Evolutionary conservation across 2,797 vertebrate genomes (phyloP), one percentile per base, ranked within the genome.

Genomic region (Spheniscus humboldti): DNA sequence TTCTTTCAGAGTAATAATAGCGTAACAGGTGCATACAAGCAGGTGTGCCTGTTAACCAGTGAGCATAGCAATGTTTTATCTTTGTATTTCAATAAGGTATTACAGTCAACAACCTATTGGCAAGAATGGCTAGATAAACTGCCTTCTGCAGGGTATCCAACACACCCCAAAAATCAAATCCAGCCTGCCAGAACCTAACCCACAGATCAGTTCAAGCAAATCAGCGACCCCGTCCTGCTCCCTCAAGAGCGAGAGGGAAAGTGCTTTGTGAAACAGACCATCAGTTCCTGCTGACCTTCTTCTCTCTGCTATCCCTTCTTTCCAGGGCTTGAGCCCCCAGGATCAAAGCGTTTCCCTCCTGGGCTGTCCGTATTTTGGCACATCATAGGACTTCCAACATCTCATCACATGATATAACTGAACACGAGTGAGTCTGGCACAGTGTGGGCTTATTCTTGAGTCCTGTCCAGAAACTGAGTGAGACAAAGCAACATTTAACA

Each of bases 191-290:
- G n/a, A 94, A 52, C 22, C 37, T 22, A 94, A 17, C 48, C 30
- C 15, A 11, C 24, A n/a, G 35, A 60, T 52, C 1, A 12, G 14
- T 1, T 73, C 33, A 63, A 52, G 59, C 9, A 45, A n/a, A 57
- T 13, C 52, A 18, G 25, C 17, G 66, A 45, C n/a, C 14, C 50
- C 18, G 7, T 9, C 10, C 47, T 23, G 11, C 11, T 48, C n/a
- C 31, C 53, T 35, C 52, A 25, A 20, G 11, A 82, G 16, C 0
- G 0, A 72, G 18, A 13, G 12, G 23, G 39, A 56, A 69, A 75
- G 62, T 1, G 2, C 2, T 0, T 2, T 31, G 41, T 18, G 41
- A 90, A 33, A 3, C 3, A 1, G 0, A 28, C 2, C 4, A 28
- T 4, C 39, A 19, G 45, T 0, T 74, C 78, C 39, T 66, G 41